Conservation (phyloP, 2,113 vertebrate species). For the Zosterops pallidus region DNA sequence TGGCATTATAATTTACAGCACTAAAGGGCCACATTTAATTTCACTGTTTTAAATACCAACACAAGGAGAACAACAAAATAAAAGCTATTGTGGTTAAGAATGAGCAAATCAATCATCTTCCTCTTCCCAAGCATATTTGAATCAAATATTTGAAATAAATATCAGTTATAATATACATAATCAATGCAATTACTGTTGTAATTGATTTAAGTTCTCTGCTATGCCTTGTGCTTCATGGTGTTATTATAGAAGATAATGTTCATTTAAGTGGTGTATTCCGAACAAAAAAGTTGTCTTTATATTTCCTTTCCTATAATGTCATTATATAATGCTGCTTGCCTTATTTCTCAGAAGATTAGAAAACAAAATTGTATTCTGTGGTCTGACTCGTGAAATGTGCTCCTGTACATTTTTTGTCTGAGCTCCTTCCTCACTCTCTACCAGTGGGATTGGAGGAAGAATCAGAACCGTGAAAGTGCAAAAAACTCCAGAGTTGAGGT, state of each 20-base stretch:
- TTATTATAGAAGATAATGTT: neutral
- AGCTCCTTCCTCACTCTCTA: neutral
- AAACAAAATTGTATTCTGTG: neutral
- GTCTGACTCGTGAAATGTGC: neutral
- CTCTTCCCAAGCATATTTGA: neutral
- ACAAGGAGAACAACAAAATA: neutral
- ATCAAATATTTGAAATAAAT: neutral
- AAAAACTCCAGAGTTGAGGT: neutral
- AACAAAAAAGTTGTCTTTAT: neutral
- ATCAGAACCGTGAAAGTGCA: neutral
- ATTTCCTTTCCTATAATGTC: neutral
- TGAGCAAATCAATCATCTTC: neutral
- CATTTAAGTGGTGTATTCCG: neutral
- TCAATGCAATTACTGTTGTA: neutral
- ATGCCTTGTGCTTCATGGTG: neutral
- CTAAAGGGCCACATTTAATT: neutral
- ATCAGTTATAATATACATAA: neutral
- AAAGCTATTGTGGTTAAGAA: neutral
- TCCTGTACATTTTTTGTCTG: neutral
- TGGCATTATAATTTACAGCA: neutral
- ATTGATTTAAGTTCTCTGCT: neutral
- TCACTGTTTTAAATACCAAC: neutral
- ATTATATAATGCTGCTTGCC: neutral
- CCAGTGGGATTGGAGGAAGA: neutral
- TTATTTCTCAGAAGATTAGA: neutral